Conservation (phyloP, 2,113 vertebrate species). For the Lasiurus borealis region DNA sequence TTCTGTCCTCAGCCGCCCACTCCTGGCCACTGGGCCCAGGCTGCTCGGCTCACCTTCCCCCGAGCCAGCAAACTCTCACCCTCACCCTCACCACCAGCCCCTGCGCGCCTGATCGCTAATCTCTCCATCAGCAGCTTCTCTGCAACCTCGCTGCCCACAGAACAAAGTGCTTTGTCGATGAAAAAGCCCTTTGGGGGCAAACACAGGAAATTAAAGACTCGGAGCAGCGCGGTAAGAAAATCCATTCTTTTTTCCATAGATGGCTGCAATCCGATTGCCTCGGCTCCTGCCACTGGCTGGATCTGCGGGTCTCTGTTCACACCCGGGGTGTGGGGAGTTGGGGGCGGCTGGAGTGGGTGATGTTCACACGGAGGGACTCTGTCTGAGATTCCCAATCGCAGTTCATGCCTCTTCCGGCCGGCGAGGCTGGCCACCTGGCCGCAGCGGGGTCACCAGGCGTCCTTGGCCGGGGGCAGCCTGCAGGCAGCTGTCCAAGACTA, state of each 20-base stretch:
- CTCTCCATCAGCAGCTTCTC: slow-evolving; percentile 60
- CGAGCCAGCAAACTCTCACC: neutral
- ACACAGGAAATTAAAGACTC: slow-evolving; percentile 81
- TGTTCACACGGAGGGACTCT: neutral
- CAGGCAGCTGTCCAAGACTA: neutral
- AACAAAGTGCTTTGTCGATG: slow-evolving; percentile 80
- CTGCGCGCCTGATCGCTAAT: neutral
- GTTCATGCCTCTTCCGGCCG: too few relatives aligned
- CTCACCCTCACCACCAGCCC: neutral
- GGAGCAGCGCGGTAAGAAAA: slow-evolving; percentile 54
- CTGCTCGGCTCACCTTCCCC: neutral
- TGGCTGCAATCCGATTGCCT: slow-evolving; percentile 61
- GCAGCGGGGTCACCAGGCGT: neutral
- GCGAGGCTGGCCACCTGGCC: neutral
- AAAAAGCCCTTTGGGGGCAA: slow-evolving; percentile 80
- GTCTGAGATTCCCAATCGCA: neutral
- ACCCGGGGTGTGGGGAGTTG: neutral
- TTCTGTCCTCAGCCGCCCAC: neutral
- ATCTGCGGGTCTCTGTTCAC: neutral
- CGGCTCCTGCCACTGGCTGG: neutral
- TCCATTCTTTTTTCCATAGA: slow-evolving; percentile 69
- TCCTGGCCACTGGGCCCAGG: neutral
- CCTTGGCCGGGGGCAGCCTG: neutral
- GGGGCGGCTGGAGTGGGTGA: too few relatives aligned
- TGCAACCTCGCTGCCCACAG: slow-evolving; percentile 60